Base-by-base conservation (phyloP, 2,113 vertebrate genomes). In the Micronisus gabar region DNA sequence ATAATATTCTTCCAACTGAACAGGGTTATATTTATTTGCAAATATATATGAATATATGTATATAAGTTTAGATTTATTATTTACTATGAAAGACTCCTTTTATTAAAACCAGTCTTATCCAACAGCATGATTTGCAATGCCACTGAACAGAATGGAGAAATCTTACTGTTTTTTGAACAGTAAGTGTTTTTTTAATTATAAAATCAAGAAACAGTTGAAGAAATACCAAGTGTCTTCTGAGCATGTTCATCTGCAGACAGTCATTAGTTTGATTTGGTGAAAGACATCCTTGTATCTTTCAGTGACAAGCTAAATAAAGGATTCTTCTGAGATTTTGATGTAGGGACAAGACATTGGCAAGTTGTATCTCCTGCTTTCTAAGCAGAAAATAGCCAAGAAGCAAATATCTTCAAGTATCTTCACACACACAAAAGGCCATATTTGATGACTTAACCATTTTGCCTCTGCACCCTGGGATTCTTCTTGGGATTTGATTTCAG, bases 401-500 rank as follows among this genome's bases (percentile, higher is more conserved):
- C 5, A 73, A 83, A 29, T 75, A 62, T 32, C 38, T 84, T 81
- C 65, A 48, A 89, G 68, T 58, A 40, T 26, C 86, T 62, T 86
- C 20, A 62, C 25, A 67, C 11, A 67, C 0, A 9, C 19, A 78
- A 88, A 72, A 83, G 22, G 25, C 50, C 16, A 1, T 62, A 65
- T 65, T 88, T 94, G 90, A 93, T 45, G 85, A 75, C 15, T 75
- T 74, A 90, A 76, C 71, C 2, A 0, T 55, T 95, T 94, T 83
- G 32, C 71, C 50, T 90, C 45, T 90, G 67, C 34, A 47, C 38
- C 22, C 29, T 66, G 67, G 47, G 66, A 90, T 86, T 80, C 66
- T 92, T 79, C 59, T 55, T 63, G 38, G 71, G 63, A 83, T 90
- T 94, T 93, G 38, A 95, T 88, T 96, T 94, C 50, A 52, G 59